Percentiles rank a stretch among this genome's conserved stretches.
Conservation (phyloP, 2,797 vertebrate genomes). For the Gadopsis marmoratus region DNA sequence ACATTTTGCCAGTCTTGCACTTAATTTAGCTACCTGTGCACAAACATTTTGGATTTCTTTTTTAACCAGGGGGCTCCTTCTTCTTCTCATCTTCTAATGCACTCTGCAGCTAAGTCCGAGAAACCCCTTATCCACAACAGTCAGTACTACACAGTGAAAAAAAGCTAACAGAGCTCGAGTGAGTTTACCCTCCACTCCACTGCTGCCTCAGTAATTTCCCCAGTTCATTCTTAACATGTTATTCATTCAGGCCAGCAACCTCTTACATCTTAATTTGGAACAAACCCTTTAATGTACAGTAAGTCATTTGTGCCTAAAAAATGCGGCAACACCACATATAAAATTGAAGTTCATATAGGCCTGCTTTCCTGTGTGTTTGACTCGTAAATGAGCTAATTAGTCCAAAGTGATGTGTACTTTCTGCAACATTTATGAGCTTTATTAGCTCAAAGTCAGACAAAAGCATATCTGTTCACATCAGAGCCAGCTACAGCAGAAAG, state of each 20-base stretch:
- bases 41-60: too few species aligned
- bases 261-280: background rate
- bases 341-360: background rate
- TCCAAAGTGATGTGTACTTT: constrained; percentile 1
- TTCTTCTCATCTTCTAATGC: too few species aligned
- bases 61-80: too few species aligned
- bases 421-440: background rate
- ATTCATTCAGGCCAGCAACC: background rate
- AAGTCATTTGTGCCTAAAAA: background rate
- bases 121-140: background rate
- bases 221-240: background rate
- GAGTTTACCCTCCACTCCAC: background rate
- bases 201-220: background rate
- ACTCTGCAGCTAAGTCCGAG: too few species aligned
- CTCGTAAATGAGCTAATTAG: background rate
- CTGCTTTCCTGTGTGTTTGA: background rate
- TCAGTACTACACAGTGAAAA: background rate
- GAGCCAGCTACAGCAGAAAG: background rate
- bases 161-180: background rate
- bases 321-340: background rate
- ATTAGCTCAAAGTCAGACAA: constrained; percentile 23
- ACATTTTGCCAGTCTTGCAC: background rate
- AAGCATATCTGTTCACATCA: constrained; percentile 14
- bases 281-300: background rate
- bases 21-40: too few species aligned